Evolutionary conservation across 2,888 invertebrate species (phyloP), one percentile per base, ranked within the genome.

Genomic region (Plutella xylostella): DNA sequence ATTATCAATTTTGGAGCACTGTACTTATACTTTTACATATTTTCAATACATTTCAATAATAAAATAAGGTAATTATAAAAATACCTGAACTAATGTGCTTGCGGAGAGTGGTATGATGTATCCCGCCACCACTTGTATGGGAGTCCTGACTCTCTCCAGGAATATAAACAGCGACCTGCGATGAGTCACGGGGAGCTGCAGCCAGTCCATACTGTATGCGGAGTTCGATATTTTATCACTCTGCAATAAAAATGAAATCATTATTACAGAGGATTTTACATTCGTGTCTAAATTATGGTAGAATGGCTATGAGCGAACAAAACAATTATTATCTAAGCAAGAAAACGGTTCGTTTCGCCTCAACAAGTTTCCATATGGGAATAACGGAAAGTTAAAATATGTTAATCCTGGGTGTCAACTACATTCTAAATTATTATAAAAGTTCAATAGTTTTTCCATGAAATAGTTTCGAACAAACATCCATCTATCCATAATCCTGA

Each of bases 141-240:
- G 73, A 12, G 57, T 57, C 52, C 80, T 77, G 18, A 76, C 60
- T 53, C 73, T 61, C 42, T 72, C 74, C 82, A 85, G 83, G 44
- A 85, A 69, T 45, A 77, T 60, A 12, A 79, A 53, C 19, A 85
- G 54, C 14, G 53, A 40, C 37, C 54, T 57, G 20, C 60, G 61
- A 45, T 58, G 50, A 47, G 57, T 57, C 6, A 55, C 12, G 3
- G 68, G 54, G 19, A 62, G 51, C 9, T 57, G 47, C 17, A 60
- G 37, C 72, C 72, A 72, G 39, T 71, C 52, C 62, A 68, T 56
- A 11, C 49, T 49, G 47, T 68, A 70, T 45, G 78, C 78, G 1
- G 66, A 66, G 37, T 63, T 54, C 45, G 54, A 54, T 20, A 69
- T 42, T 30, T 55, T 55, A 12, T 52, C 47, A 52, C 68, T 68